Conservation (phyloP, 2,797 vertebrate species). For the Gouania willdenowi region DNA sequence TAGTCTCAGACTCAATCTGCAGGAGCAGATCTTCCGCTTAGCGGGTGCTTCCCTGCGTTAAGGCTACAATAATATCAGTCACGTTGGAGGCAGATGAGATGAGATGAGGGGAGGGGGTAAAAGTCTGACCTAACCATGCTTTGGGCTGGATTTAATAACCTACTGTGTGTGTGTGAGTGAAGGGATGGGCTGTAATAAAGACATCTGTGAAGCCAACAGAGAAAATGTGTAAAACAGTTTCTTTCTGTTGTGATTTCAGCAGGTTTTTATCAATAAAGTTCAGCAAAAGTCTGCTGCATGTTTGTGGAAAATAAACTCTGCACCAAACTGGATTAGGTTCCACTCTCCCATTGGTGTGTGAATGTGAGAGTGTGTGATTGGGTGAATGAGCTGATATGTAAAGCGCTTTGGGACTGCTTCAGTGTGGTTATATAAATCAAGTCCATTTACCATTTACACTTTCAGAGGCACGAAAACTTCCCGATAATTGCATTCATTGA, state of each 20-base stretch:
- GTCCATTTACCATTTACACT: too few species aligned
- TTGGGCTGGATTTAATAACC: slow-evolving; percentile 77
- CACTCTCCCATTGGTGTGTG: too few species aligned
- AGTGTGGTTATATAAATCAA: too few species aligned
- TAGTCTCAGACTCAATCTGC: slow-evolving; percentile 66
- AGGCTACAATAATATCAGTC: slow-evolving; percentile 65
- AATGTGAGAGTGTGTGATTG: too few species aligned
- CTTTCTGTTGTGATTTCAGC: slow-evolving; percentile 32
- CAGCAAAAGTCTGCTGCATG: too few species aligned
- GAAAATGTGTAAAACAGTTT: slow-evolving; percentile 5
- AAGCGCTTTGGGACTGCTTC: too few species aligned
- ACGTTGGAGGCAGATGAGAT: slow-evolving; percentile 47
- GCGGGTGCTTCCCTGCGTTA: slow-evolving; percentile 63
- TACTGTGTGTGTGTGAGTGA: slow-evolving; percentile 3
- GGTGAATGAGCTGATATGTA: too few species aligned
- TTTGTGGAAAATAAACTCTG: too few species aligned
- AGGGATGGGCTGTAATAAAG: background rate
- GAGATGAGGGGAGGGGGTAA: slow-evolving; percentile 36
- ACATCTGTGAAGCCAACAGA: slow-evolving; percentile 2
- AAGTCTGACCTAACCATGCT: slow-evolving; percentile 43
- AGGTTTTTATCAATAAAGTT: too few species aligned
- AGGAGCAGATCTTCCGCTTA: slow-evolving; percentile 71
- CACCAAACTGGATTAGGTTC: slow-evolving; percentile 10
- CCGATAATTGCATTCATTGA: slow-evolving; percentile 10
- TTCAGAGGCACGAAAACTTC: slow-evolving; percentile 27